These are phyloP conservation scores for Enoplolaimus lenunculus DNA, from an alignment of 2,888 invertebrate species.

Conservation along the genomic window DNA sequence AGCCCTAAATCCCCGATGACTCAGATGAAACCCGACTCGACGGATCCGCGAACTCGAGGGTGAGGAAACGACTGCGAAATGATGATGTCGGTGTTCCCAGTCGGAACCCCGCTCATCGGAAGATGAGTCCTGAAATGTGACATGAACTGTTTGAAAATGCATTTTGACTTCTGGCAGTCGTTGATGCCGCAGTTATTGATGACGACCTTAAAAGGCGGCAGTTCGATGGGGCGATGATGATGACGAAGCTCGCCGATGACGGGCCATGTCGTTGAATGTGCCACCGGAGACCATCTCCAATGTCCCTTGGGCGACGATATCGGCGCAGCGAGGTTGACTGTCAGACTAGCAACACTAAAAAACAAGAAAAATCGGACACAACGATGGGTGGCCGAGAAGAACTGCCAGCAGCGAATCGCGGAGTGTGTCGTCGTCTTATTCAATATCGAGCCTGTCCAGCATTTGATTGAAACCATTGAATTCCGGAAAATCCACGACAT, in stretches of 20 bases:
- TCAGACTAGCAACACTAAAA: not conserved
- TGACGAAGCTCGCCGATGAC: not conserved
- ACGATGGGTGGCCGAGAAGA: not conserved
- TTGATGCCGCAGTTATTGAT: conserved; percentile 14
- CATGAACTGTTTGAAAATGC: not conserved
- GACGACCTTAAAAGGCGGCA: not conserved
- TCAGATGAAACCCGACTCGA: not conserved
- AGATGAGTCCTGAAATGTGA: not conserved
- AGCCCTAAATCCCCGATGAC: not conserved
- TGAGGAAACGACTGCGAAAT: conserved; percentile 8
- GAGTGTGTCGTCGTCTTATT: not conserved
- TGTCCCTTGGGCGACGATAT: not conserved
- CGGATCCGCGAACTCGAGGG: too few relatives aligned
- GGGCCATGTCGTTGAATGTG: conserved; percentile 6
- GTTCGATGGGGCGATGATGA: not conserved
- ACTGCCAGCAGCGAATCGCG: not conserved
- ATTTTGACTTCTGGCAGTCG: not conserved
- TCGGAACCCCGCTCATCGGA: not conserved
- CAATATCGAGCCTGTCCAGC: not conserved
- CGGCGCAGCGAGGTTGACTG: conserved; percentile 13
- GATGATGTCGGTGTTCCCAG: not conserved
- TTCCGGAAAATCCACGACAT: not conserved
- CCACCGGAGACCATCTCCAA: conserved; percentile 4
- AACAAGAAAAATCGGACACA: not conserved
- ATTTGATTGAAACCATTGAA: not conserved